Evolutionary conservation across 2,797 vertebrate genomes (phyloP).

Genomic region (Rhincodon typus): DNA sequence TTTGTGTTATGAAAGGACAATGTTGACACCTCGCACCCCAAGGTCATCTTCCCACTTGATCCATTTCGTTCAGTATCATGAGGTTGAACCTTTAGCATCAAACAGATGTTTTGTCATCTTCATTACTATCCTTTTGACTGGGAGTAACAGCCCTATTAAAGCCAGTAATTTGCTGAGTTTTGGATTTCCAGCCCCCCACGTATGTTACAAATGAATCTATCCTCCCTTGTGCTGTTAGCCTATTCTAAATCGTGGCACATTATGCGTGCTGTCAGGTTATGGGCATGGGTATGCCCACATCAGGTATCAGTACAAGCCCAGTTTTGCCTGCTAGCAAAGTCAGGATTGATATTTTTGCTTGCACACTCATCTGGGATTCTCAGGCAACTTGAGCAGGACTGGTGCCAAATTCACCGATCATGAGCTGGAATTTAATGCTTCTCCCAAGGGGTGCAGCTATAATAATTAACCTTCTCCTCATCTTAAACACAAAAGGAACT

Average conservation of each 20-base stretch:
- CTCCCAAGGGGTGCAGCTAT: background rate
- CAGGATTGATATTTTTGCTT: background rate
- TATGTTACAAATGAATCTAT: background rate
- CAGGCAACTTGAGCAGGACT: background rate
- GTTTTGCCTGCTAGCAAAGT: background rate
- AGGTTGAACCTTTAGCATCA: background rate
- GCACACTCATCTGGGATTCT: background rate
- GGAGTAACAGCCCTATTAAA: background rate
- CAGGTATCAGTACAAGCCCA: background rate
- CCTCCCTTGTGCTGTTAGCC: background rate
- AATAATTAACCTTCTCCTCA: background rate
- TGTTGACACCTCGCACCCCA: no score
- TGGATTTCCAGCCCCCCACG: background rate
- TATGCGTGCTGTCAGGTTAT: background rate
- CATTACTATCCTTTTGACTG: background rate
- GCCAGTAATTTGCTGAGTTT: background rate
- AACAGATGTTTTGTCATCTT: no score
- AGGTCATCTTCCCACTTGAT: background rate
- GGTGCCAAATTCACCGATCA: background rate
- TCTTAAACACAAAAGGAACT: background rate
- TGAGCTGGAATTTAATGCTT: background rate
- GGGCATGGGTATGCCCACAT: background rate
- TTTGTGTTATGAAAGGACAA: no score
- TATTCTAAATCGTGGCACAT: background rate
- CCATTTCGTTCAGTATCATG: background rate